Evolutionary conservation across 1,140 invertebrate genomes (phyloP).

Genomic region (Panagrolaimus sp.): DNA sequence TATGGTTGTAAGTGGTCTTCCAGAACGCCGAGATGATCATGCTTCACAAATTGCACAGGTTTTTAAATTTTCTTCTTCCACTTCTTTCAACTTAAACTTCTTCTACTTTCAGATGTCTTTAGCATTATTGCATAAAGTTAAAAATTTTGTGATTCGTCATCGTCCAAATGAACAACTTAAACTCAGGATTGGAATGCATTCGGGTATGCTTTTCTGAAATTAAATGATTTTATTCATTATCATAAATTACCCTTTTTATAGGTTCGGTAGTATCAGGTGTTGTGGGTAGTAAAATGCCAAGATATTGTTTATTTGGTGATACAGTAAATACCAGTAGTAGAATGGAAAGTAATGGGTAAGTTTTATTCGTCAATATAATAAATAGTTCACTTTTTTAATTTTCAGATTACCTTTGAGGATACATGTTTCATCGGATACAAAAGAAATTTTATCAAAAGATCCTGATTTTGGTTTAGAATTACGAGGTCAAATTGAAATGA

Average conservation of each 20-base stretch:
- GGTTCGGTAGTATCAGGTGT: constrained; percentile 81
- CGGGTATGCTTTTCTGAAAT: constrained; percentile 65
- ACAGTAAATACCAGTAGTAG: constrained; percentile 72
- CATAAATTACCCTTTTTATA: constrained; percentile 41
- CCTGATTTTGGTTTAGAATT: constrained; percentile 80
- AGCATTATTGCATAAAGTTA: constrained; percentile 75
- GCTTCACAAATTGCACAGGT: constrained; percentile 69
- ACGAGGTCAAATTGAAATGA: constrained; percentile 85
- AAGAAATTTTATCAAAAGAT: constrained; percentile 79
- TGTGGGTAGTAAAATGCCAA: constrained; percentile 84
- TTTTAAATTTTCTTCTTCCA: constrained; percentile 62
- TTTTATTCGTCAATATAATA: constrained; percentile 17
- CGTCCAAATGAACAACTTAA: constrained; percentile 78
- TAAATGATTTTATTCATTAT: not conserved
- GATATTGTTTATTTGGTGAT: constrained; percentile 84
- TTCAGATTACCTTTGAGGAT: constrained; percentile 74
- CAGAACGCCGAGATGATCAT: constrained; percentile 65
- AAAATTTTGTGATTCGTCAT: constrained; percentile 82
- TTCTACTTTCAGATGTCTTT: constrained; percentile 69
- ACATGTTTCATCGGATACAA: constrained; percentile 85
- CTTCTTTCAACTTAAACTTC: not conserved
- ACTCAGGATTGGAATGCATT: constrained; percentile 88
- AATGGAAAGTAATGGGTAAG: constrained; percentile 85
- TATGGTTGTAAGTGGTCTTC: constrained; percentile 72
- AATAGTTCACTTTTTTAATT: constrained; percentile 19